Percentiles rank a stretch among this genome's conserved stretches.
These are phyloP conservation scores for Atta texana DNA, from an alignment of 1,140 invertebrate genomes.

Conservation along the genomic window DNA sequence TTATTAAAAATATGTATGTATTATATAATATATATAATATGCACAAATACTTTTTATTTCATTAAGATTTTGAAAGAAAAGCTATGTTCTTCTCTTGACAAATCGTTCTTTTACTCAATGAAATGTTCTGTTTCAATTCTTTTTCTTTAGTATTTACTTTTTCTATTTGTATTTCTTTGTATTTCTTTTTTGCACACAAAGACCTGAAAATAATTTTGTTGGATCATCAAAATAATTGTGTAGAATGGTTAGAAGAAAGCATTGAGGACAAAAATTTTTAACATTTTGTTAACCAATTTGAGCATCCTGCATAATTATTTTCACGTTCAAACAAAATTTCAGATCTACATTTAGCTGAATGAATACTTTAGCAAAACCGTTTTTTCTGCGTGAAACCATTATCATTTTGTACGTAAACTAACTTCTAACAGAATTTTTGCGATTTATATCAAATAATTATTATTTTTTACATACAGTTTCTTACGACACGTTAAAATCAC, in stretches of 20 bases:
- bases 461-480: neutral
- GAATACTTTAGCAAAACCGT: too few relatives aligned
- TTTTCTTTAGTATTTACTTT: neutral
- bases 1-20: neutral
- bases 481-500: constrained; percentile 26
- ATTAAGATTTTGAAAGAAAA: neutral
- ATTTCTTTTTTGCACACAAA: neutral
- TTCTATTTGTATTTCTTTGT: neutral
- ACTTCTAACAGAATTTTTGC: neutral
- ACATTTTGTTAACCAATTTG: too few relatives aligned
- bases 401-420: neutral
- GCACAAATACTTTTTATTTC: neutral
- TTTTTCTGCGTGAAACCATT: neutral
- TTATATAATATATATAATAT: neutral
- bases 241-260: neutral
- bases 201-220: too few relatives aligned
- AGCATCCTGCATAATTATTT: too few relatives aligned
- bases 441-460: neutral
- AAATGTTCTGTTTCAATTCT: neutral
- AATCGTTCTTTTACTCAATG: neutral
- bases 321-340: too few relatives aligned
- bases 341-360: too few relatives aligned
- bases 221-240: too few relatives aligned
- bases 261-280: neutral
- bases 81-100: neutral